Base-by-base conservation (phyloP, 2,888 invertebrate species). In the Rugalucina vietnamica region DNA sequence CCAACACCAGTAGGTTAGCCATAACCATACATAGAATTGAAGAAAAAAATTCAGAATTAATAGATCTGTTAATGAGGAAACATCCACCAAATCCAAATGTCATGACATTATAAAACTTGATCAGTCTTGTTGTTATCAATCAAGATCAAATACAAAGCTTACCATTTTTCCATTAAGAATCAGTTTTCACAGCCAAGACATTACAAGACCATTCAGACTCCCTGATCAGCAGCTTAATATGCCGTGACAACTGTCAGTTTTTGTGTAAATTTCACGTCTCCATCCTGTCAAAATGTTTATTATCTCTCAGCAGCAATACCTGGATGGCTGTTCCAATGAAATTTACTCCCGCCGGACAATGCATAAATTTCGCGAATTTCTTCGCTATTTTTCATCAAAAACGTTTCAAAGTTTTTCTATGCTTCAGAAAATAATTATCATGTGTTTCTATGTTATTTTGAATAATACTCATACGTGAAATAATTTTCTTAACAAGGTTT, bases 251-350 rank as follows among this genome's bases (percentile, higher is more conserved):
- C 79, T 24, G 29, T 21, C 2, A 34, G 14, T 24, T 1, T 18
- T 4, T 65, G 34, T 27, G 65, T 32, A 65, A 10, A 32, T 65
- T 65, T 32, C 29, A 5, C 43, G 24, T 74, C 32, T 75, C 37
- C 57, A 73, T 43, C 71, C 72, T 71, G 50, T 27, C 76, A 80
- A 50, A 69, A 85, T 87, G 87, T 87, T 87, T 87, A 87, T 85
- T 83, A 76, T 85, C 85, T 85, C 83, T 83, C 81, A 83, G 83
- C 82, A 83, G 83, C 79, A 79, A 43, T 83, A 87, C 87, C 87
- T 83, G 87, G 83, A 57, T 76, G 36, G 81, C 81, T 76, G 76
- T 76, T 85, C 76, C 34, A 21, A 65, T 14, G 36, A 50, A 37
- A 72, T 37, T 49, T 54, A 82, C 82, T 75, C 78, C 79, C 60